Conservation (phyloP, 2,797 vertebrate genomes). For the Astyanax mexicanus region DNA sequence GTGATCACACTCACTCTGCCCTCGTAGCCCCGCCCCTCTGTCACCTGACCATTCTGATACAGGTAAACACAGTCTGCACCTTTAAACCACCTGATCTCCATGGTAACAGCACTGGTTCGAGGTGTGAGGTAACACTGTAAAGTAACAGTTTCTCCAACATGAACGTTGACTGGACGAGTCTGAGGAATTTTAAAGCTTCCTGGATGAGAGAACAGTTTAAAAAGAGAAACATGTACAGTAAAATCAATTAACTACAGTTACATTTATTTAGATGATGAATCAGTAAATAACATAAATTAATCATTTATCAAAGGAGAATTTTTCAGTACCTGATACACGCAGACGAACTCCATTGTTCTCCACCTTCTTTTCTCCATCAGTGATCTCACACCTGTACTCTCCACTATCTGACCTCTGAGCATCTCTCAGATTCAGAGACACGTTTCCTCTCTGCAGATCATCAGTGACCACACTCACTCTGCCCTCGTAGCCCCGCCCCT, state of each 20-base stretch:
- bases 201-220: too few species aligned
- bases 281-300: too few species aligned
- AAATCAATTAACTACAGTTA: too few species aligned
- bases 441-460: constrained; percentile 17
- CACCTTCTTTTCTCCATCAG: not conserved
- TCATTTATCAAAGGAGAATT: too few species aligned
- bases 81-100: constrained; percentile 28
- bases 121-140: not conserved
- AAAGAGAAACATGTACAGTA: too few species aligned
- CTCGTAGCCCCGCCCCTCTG: constrained; percentile 18
- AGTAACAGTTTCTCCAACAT: not conserved
- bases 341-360: not conserved
- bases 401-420: not conserved
- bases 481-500: constrained; percentile 23
- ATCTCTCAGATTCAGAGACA: constrained; percentile 14
- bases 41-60: constrained; percentile 2
- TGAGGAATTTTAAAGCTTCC: too few species aligned
- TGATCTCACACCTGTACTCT: constrained; percentile 13
- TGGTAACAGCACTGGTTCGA: constrained; percentile 24
- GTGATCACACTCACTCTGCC: constrained; percentile 17
- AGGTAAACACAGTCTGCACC: constrained; percentile 15
- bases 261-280: too few species aligned
- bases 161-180: not conserved
- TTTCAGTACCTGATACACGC: too few species aligned
- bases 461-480: constrained; percentile 4